Evolutionary conservation across 2,888 invertebrate genomes (phyloP).

Genomic region (Chrysolina haemoptera): DNA sequence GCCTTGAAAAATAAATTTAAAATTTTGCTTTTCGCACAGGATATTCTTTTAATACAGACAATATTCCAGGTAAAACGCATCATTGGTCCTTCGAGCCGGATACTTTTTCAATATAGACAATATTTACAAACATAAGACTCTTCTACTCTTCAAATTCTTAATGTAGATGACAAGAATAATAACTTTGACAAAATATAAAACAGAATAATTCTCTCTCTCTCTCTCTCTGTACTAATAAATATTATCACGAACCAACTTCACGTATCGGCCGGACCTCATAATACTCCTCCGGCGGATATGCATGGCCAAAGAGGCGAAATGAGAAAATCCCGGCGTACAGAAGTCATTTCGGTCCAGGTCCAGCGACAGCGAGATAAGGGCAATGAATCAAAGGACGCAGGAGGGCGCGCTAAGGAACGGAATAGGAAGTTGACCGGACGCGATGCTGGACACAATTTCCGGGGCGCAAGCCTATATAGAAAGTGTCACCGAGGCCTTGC

Average conservation of each 20-base stretch:
- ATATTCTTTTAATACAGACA: no score
- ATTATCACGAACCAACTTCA: not conserved
- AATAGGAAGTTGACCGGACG: constrained; percentile 65
- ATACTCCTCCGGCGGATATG: constrained; percentile 43
- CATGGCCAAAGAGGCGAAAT: constrained; percentile 32
- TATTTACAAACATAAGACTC: no score
- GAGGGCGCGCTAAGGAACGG: constrained; percentile 62
- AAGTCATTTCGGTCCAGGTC: constrained; percentile 56
- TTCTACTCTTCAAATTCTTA: no score
- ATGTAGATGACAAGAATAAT: no score
- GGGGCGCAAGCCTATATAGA: constrained; percentile 65
- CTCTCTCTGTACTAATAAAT: no score
- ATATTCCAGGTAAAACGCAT: no score
- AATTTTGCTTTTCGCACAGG: no score
- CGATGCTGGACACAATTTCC: constrained; percentile 70
- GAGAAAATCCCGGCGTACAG: constrained; percentile 46
- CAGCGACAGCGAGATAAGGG: constrained; percentile 56
- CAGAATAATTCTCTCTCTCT: no score
- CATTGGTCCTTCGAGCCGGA: no score
- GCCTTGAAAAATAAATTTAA: no score
- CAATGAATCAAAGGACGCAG: constrained; percentile 57
- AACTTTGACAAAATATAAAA: no score
- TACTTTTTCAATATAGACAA: no score
- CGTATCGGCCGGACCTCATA: constrained; percentile 15
- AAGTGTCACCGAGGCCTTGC: constrained; percentile 64